phyloP scores from a whole-genome alignment of 2,888 invertebrate species.

The Pyrgus malvae region DNA sequence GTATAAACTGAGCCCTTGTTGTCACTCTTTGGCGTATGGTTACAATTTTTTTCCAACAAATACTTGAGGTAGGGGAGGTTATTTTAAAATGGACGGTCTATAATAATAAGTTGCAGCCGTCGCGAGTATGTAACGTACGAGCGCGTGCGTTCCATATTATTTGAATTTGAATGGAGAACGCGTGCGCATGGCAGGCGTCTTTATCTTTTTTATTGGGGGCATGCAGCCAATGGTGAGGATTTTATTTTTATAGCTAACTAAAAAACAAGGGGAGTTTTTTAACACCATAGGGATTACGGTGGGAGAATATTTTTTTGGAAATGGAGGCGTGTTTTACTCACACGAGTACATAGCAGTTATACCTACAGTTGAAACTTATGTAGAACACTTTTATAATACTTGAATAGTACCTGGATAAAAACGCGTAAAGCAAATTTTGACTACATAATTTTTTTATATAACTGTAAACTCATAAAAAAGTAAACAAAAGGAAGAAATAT shows the following conservation, averaged over 20 bases:
- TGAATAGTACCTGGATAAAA: no score
- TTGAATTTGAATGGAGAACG: slow-evolving; percentile 69
- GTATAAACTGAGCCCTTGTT: slow-evolving; percentile 39
- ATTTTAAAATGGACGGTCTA: slow-evolving; percentile 56
- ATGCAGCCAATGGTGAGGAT: slow-evolving; percentile 60
- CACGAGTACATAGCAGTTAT: no score
- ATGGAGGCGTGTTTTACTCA: slow-evolving; percentile 49
- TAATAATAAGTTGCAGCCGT: slow-evolving; percentile 74
- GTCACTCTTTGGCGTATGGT: slow-evolving; percentile 21
- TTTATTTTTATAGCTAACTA: slow-evolving; percentile 50
- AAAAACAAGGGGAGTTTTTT: slow-evolving; percentile 74
- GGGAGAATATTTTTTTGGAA: slow-evolving; percentile 48
- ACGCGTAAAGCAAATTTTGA: no score
- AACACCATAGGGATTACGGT: slow-evolving; percentile 36
- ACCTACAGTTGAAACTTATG: no score
- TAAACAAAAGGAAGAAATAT: no score
- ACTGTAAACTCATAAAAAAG: no score
- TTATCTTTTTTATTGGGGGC: slow-evolving; percentile 73
- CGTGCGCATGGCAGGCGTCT: slow-evolving; percentile 70
- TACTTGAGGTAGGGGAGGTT: slow-evolving; percentile 38
- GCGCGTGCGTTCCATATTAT: slow-evolving; percentile 71
- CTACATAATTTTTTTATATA: no score
- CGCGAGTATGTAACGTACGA: slow-evolving; percentile 57
- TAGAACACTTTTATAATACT: no score
- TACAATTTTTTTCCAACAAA: slow-evolving; percentile 14